Conservation (phyloP, 1,140 invertebrate species). For the Leptinotarsa lineolata region DNA sequence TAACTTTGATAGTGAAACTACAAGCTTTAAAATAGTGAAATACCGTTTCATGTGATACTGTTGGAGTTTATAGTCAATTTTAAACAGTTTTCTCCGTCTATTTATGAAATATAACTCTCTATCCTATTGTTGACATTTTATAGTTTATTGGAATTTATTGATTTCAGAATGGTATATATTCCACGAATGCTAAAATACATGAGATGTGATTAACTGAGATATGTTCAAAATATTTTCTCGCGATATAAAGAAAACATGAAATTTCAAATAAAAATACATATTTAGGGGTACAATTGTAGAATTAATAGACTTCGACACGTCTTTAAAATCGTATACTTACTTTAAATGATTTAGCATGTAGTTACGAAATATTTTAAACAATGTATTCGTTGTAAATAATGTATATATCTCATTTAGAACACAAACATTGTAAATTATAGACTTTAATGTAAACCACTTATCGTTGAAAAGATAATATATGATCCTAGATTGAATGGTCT, state of each 20-base stretch:
- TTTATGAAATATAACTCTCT: slow-evolving; percentile 44
- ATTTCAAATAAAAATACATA: neutral
- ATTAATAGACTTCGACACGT: neutral
- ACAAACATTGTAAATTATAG: slow-evolving; percentile 51
- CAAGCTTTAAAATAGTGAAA: neutral
- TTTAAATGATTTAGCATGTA: slow-evolving; percentile 24
- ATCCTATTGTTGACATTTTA: slow-evolving; percentile 54
- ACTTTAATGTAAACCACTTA: slow-evolving; percentile 45
- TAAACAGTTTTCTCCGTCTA: slow-evolving; percentile 27
- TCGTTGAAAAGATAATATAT: slow-evolving; percentile 52
- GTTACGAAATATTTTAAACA: slow-evolving; percentile 46
- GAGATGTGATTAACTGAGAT: slow-evolving; percentile 2
- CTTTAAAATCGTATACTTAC: neutral
- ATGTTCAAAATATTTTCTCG: slow-evolving; percentile 47
- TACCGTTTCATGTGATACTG: slow-evolving; percentile 31
- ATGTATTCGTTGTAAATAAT: slow-evolving; percentile 46
- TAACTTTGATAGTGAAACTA: too few relatives aligned
- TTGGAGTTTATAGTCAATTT: slow-evolving; percentile 50
- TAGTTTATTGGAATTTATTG: slow-evolving; percentile 49
- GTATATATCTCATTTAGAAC: slow-evolving; percentile 47
- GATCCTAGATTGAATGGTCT: slow-evolving; percentile 35
- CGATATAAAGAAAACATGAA: neutral
- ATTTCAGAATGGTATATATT: neutral
- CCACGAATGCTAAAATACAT: neutral
- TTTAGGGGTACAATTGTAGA: neutral